phyloP scores from a whole-genome alignment of 2,113 vertebrate genomes.

The Athene noctua region DNA sequence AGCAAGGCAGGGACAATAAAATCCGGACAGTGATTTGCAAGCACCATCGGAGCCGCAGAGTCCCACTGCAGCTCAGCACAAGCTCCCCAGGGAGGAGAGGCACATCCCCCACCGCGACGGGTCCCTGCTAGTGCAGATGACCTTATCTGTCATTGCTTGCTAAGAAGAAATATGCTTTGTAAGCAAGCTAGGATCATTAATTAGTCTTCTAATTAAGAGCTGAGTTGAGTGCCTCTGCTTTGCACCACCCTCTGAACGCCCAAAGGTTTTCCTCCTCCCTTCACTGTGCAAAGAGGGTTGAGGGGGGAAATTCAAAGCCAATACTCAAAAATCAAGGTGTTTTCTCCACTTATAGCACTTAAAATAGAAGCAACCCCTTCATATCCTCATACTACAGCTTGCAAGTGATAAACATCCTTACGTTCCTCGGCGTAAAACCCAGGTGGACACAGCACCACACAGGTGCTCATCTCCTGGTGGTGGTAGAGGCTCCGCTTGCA shows the following conservation, averaged over 20 bases:
- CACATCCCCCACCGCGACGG: not conserved
- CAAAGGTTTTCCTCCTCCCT: not conserved
- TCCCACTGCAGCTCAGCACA: not conserved
- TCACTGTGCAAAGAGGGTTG: accelerated
- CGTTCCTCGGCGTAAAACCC: conserved; percentile 82
- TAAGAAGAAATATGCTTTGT: not conserved
- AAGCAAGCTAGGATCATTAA: conserved; percentile 20
- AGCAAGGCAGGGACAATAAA: not conserved
- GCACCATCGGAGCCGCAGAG: accelerated
- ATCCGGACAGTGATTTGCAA: not conserved
- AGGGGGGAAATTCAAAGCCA: not conserved
- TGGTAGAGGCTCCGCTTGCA: conserved; percentile 83
- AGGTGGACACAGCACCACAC: conserved; percentile 71
- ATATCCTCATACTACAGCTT: not conserved
- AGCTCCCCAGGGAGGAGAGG: not conserved
- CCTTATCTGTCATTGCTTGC: conserved; percentile 7
- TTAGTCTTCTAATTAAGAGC: conserved; percentile 20
- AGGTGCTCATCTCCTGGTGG: conserved; percentile 73
- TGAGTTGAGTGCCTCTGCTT: not conserved
- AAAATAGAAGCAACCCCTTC: not conserved
- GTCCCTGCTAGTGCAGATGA: not conserved
- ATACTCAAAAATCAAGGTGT: not conserved
- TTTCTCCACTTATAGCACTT: not conserved
- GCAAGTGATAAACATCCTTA: conserved; percentile 62
- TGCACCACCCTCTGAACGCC: not conserved